A percentile compares a stretch with the other conserved stretches of the same genome.
These are phyloP conservation scores for Colletes collaris DNA, from an alignment of 2,888 invertebrate species.

Conservation along the genomic window DNA sequence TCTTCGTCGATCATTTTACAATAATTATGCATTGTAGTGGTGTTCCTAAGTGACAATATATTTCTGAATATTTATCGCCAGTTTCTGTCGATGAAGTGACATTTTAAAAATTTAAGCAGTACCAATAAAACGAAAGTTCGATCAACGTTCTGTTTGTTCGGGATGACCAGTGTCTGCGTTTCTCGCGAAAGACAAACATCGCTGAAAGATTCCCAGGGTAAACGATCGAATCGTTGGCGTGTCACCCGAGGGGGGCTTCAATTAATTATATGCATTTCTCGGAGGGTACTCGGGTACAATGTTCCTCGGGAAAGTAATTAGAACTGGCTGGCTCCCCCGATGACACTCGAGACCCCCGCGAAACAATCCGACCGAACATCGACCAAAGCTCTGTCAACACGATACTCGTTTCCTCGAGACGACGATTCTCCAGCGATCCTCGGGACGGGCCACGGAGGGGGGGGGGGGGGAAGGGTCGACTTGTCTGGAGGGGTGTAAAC, in stretches of 20 bases:
- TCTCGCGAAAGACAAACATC: too few relatives aligned
- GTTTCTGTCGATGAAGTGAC: too few relatives aligned
- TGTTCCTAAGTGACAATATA: too few relatives aligned
- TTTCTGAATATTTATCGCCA: too few relatives aligned
- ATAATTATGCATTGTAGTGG: too few relatives aligned
- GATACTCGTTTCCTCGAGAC: constrained; percentile 14
- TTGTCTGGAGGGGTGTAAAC: constrained; percentile 53
- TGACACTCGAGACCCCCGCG: constrained; percentile 20
- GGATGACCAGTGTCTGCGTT: too few relatives aligned
- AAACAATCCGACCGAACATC: constrained; percentile 38
- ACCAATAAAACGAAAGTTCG: too few relatives aligned
- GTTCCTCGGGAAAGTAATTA: constrained; percentile 27
- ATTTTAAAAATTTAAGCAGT: too few relatives aligned
- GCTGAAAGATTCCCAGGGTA: too few relatives aligned
- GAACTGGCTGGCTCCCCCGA: constrained; percentile 10
- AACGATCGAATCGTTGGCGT: too few relatives aligned
- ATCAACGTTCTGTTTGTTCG: too few relatives aligned
- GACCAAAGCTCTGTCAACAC: constrained; percentile 45
- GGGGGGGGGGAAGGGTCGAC: constrained; percentile 15
- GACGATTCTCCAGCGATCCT: constrained; percentile 13
- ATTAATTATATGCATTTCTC: constrained; percentile 6
- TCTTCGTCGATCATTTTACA: too few relatives aligned
- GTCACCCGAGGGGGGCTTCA: background rate
- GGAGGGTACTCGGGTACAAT: background rate
- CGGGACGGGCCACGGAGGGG: background rate